phyloP scores from a whole-genome alignment of 23 tunicate species.

The Oikopleura albicans region DNA sequence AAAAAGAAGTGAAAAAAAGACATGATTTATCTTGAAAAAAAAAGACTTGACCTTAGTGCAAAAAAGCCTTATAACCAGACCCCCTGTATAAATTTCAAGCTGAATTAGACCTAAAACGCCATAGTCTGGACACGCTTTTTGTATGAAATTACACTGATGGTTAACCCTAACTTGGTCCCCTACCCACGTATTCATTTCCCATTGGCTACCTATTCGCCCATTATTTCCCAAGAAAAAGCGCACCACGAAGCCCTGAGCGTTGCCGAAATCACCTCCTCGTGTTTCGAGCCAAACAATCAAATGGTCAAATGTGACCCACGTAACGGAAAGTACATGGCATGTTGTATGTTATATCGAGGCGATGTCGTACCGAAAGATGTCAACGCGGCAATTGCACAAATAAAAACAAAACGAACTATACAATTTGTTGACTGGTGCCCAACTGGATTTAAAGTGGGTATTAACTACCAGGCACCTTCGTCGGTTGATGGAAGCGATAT shows the following conservation, averaged over 20 bases:
- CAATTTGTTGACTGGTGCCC: conserved; percentile 94
- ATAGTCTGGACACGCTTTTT: too few species aligned
- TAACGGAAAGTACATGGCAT: conserved; percentile 99
- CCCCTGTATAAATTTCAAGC: too few species aligned
- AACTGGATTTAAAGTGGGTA: conserved; percentile 73
- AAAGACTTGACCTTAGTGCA: too few species aligned
- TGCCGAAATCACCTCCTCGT: conserved; percentile 95
- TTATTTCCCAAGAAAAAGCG: conserved; percentile 41
- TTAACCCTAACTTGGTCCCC: conserved; percentile 95
- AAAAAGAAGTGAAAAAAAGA: too few species aligned
- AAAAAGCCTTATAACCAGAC: too few species aligned
- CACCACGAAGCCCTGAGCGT: conserved; percentile 69
- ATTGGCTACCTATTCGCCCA: conserved; percentile 36
- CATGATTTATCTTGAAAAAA: too few species aligned
- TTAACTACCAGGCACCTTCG: conserved; percentile 90
- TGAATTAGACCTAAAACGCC: too few species aligned
- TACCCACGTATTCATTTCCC: conserved; percentile 66
- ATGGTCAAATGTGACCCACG: conserved; percentile 99
- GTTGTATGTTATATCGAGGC: conserved; percentile 95
- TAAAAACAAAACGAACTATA: conserved; percentile 79
- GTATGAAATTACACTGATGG: too few species aligned
- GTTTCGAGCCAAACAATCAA: conserved; percentile 97
- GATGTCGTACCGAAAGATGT: conserved; percentile 98
- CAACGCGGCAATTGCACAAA: conserved; percentile 94
- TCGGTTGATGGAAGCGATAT: conserved; percentile 76